These are phyloP conservation scores for Bovichtus variegatus DNA, from an alignment of 2,797 vertebrate genomes.

Conservation along the genomic window DNA sequence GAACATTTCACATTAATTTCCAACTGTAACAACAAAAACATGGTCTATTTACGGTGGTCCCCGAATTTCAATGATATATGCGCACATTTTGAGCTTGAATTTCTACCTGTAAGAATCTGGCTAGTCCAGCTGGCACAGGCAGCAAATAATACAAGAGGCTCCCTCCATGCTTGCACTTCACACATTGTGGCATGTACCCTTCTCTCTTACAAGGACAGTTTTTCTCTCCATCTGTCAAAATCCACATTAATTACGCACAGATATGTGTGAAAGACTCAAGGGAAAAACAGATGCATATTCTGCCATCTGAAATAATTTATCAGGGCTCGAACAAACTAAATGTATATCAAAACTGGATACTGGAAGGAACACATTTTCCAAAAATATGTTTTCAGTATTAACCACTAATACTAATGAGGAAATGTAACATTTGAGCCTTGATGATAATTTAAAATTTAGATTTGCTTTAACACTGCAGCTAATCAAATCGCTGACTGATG, in stretches of 20 bases:
- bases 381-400: constrained; percentile 44
- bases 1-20: constrained; percentile 60
- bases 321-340: constrained; percentile 74
- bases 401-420: constrained; percentile 37
- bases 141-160: constrained; percentile 80
- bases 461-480: constrained; percentile 28
- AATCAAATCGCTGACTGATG: constrained; percentile 27
- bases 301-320: constrained; percentile 82
- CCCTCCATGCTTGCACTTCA: constrained; percentile 84
- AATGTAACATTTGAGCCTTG: constrained; percentile 36
- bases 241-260: constrained; percentile 89
- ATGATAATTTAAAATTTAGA: constrained; percentile 40
- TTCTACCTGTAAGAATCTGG: constrained; percentile 83
- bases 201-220: constrained; percentile 84
- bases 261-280: constrained; percentile 85
- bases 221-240: constrained; percentile 89
- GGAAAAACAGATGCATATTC: constrained; percentile 86
- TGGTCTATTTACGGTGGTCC: constrained; percentile 61
- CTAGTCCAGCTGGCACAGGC: constrained; percentile 83
- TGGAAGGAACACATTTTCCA: constrained; percentile 40
- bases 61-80: constrained; percentile 62
- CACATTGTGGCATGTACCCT: constrained; percentile 87
- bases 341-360: constrained; percentile 73
- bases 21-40: constrained; percentile 53
- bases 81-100: constrained; percentile 63